These are phyloP conservation scores for Nycticebus coucang DNA, from an alignment of 2,113 vertebrate species.

Conservation along the genomic window DNA sequence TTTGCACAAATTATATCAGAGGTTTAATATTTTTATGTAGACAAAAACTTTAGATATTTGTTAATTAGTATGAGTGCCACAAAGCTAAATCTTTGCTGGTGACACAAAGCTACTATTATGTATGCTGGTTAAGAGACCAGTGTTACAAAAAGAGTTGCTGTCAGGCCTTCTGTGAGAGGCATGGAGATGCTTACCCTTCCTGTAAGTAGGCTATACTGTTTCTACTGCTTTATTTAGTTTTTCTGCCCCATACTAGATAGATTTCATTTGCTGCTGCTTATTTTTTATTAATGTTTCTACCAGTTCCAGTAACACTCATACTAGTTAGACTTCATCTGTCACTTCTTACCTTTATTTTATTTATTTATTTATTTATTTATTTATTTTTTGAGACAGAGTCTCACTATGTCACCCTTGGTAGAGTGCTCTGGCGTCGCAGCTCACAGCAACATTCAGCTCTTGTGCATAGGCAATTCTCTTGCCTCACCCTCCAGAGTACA, in stretches of 20 bases:
- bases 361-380: neutral
- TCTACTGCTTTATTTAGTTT: neutral
- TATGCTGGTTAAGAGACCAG: neutral
- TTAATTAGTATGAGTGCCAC: neutral
- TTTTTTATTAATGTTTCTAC: neutral
- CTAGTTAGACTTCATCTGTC: neutral
- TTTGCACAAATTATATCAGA: neutral
- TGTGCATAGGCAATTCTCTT: too few relatives aligned
- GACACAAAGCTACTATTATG: neutral
- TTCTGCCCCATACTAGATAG: neutral
- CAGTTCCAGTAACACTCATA: neutral
- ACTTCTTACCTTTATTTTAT: neutral
- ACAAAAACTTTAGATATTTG: neutral
- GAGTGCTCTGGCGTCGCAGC: too few relatives aligned
- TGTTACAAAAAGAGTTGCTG: neutral
- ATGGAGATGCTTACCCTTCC: neutral
- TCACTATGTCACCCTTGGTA: too few relatives aligned
- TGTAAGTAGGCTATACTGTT: neutral
- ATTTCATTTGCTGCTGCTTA: neutral
- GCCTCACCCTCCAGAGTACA: too few relatives aligned
- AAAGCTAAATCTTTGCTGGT: neutral
- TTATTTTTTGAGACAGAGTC: too few relatives aligned
- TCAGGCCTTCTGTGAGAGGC: neutral
- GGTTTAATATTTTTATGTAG: constrained; percentile 6
- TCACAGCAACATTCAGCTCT: too few relatives aligned